Conservation (phyloP, 2,113 vertebrate genomes). For the Tupaia chinensis region DNA sequence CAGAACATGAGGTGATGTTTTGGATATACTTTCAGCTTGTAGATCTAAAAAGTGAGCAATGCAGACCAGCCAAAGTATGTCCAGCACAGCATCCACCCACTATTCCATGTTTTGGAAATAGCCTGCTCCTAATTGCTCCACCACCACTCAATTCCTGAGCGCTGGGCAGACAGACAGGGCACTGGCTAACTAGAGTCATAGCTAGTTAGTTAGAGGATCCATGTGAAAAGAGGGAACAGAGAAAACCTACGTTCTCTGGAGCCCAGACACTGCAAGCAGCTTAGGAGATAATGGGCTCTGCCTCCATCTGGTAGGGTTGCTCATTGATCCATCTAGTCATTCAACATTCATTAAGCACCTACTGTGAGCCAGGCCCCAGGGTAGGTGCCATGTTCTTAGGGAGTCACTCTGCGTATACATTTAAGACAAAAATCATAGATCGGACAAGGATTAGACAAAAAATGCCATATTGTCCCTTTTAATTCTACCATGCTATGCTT, state of each 20-base stretch:
- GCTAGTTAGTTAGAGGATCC: background rate
- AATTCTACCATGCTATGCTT: background rate
- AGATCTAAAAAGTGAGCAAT: background rate
- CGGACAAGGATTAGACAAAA: background rate
- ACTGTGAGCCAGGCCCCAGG: background rate
- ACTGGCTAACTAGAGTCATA: background rate
- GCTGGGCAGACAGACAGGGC: background rate
- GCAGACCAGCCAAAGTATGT: background rate
- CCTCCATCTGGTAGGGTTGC: background rate
- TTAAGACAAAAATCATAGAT: background rate
- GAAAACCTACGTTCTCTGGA: background rate
- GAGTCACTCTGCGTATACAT: background rate
- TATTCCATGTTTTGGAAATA: background rate
- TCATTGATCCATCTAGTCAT: background rate
- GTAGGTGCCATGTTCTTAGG: background rate
- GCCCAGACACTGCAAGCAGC: background rate
- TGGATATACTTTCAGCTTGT: background rate
- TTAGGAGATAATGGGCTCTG: background rate
- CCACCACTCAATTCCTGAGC: background rate
- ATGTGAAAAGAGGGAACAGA: background rate
- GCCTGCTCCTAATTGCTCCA: background rate
- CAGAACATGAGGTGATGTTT: background rate
- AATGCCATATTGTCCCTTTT: background rate
- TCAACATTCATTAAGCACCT: background rate
- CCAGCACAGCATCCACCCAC: background rate